Base-by-base conservation (phyloP, 2,888 invertebrate genomes). In the Cataglyphis livida region DNA sequence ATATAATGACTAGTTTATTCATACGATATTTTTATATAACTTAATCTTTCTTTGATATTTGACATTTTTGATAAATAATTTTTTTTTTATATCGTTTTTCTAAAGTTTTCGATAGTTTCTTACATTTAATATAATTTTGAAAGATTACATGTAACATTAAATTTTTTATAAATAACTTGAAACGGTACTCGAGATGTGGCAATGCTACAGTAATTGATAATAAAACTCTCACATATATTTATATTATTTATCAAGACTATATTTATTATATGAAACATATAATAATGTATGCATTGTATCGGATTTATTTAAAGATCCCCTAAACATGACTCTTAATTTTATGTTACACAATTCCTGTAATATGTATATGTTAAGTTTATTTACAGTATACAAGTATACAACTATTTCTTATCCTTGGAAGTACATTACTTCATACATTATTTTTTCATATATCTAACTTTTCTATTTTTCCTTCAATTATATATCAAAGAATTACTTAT, bases 1-100 rank as follows among this genome's bases (percentile, higher is more conserved):
- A 76, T 44, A 25, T 44, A 66, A 66, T 38, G 15, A 54, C 5
- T 38, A 68, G 25, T 68, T 12, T 41, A 76, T 54, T 76, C 18
- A 2, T 61, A 32, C 32, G 0, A 74, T 32, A 44, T 15, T n/a
- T 28, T 1, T 44, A 15, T 18, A 28, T 28, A n/a, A 41, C 4
- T 28, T 0, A 73, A 73, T n/a, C n/a, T 41, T n/a, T 4, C 3
- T 32, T 70, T 4, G 1, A 12, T 12, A 28, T n/a, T 4, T 73
- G 6, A 21, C 18, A 18, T 12, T n/a, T 73, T 38, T 4, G 6
- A 41, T 73, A 18, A 15, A 75, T 15, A 18, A 35, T 35, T 18
- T 28, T 10, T 32, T 25, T 12, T 3, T 59, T 28, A 38, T 38
- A 38, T 6, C 9, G 38, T 54, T 54, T 32, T n/a, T 32, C 1